Evolutionary conservation across 92 coral and sea anemone genomes (phyloP).

Genomic region (Paramuricea clavata): DNA sequence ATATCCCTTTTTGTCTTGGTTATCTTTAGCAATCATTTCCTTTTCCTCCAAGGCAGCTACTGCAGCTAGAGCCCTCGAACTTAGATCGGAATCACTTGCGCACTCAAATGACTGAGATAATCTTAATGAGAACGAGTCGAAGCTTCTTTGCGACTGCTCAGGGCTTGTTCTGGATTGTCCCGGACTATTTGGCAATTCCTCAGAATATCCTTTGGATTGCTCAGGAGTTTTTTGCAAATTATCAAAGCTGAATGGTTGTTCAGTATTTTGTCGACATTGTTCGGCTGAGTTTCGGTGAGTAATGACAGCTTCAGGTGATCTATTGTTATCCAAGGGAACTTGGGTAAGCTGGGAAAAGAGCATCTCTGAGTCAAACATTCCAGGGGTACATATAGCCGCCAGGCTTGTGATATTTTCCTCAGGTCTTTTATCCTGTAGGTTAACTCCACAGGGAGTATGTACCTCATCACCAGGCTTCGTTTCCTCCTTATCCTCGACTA

Average conservation of each 20-base stretch:
- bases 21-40: constrained; percentile 12
- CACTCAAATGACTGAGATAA: constrained; percentile 29
- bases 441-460: background rate
- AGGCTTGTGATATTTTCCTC: background rate
- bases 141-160: constrained; percentile 27
- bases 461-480: background rate
- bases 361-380: constrained; percentile 42
- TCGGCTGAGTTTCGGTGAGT: background rate
- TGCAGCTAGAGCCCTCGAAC: constrained; percentile 32
- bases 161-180: background rate
- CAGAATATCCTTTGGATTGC: background rate
- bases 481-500: background rate
- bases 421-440: background rate
- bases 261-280: background rate
- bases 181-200: background rate
- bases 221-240: background rate
- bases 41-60: constrained; percentile 39
- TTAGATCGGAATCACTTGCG: constrained; percentile 35
- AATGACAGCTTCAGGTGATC: background rate
- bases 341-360: background rate
- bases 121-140: constrained; percentile 27
- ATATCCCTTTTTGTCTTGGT: background rate
- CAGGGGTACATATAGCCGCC: constrained; percentile 27
- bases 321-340: background rate
- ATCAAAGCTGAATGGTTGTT: too few species aligned